These are phyloP conservation scores for Octomys mimax DNA, from an alignment of 2,797 vertebrate species.

Conservation along the genomic window DNA sequence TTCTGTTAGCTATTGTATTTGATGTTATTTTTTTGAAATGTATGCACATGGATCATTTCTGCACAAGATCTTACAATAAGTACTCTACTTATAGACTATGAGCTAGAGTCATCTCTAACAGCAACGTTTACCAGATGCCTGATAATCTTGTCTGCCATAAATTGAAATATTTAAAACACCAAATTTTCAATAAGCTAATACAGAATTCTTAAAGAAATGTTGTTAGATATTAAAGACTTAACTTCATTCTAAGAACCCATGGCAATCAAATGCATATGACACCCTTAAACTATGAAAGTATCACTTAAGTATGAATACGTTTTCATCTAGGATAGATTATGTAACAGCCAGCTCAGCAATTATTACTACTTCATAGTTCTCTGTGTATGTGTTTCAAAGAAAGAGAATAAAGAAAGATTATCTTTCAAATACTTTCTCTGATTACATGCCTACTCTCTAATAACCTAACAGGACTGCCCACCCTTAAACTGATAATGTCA, in stretches of 20 bases:
- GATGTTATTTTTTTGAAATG: constrained; percentile 1
- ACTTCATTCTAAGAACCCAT: constrained; percentile 22
- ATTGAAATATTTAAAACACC: constrained; percentile 46
- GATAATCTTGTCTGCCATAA: not conserved
- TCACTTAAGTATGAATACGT: constrained; percentile 68
- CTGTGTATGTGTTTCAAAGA: constrained; percentile 87
- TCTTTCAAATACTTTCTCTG: constrained; percentile 92
- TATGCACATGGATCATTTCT: constrained; percentile 7
- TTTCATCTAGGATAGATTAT: constrained; percentile 86
- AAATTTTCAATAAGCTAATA: constrained; percentile 36
- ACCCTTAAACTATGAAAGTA: constrained; percentile 70
- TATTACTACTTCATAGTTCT: constrained; percentile 86
- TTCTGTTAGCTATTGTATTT: not conserved
- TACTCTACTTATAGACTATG: not conserved
- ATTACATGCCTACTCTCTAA: constrained; percentile 91
- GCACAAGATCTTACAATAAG: constrained; percentile 29
- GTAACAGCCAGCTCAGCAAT: constrained; percentile 87
- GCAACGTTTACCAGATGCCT: not conserved
- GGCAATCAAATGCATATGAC: constrained; percentile 68
- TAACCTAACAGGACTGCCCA: constrained; percentile 90
- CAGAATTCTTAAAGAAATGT: constrained; percentile 48
- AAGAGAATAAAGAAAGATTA: constrained; percentile 90
- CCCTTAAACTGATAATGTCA: constrained; percentile 90
- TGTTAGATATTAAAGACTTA: not conserved
- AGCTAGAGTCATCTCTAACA: constrained; percentile 5